Base-by-base conservation (phyloP, 2,888 invertebrate genomes). In the Idaea straminata region DNA sequence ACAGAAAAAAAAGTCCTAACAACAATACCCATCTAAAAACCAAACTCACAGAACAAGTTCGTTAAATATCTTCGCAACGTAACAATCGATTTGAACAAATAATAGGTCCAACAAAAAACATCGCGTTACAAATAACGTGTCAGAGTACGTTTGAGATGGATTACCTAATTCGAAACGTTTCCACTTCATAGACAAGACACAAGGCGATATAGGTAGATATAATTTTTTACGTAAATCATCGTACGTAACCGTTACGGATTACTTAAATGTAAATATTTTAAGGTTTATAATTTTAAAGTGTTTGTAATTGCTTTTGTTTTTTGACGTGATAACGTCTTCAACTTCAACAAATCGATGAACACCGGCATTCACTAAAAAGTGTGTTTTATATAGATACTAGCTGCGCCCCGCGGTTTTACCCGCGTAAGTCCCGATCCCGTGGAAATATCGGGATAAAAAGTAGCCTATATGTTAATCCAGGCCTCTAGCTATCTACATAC, bases 11-110 rank as follows among this genome's bases (percentile, higher is more conserved):
- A n/a, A 47, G 13, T 47, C 7, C 5, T 2, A 47, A 10, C 6
- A 47, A 47, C 47, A 10, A 47, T 13, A 47, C 13, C 13, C 47
- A 7, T 47, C 13, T 47, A 47, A 47, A 47, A 47, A 47, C 47
- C 10, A 47, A 47, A 47, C 47, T 47, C 47, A 13, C 13, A 2
- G 47, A 47, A 10, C 47, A 47, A 47, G 47, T 47, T 47, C 47
- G 10, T 47, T 47, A 47, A 47, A 47, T 47, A 47, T 13, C 47
- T 47, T 47, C 10, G 47, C 47, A 47, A 47, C 47, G 10, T 47
- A 47, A 47, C 47, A 47, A 47, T 47, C 47, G 47, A 47, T 47
- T 47, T 47, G 47, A 47, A 47, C 47, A 47, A 47, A 47, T 47
- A 5, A 47, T 47, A 47, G 25, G 25, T 3, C 2, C 47, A 13